Evolutionary conservation across 2,888 invertebrate species (phyloP).

Genomic region (Spilarctia lutea): DNA sequence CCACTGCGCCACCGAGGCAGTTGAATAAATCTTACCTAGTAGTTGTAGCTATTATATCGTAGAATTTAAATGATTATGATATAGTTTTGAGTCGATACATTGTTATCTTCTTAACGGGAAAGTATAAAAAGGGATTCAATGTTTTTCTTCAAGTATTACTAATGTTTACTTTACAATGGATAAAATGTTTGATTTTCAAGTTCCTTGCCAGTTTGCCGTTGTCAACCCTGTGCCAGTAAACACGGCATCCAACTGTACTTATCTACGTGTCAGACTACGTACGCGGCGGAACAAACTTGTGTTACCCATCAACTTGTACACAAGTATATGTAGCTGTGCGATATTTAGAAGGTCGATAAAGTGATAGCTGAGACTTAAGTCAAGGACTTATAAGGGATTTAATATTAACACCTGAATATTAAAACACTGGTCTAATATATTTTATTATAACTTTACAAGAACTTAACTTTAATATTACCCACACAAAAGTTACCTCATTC

Average conservation of each 20-base stretch:
- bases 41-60: neutral
- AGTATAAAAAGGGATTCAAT: neutral
- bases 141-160: neutral
- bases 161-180: neutral
- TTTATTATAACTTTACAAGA: no score
- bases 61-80: neutral
- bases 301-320: slow-evolving; percentile 42
- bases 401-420: neutral
- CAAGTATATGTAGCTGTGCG: slow-evolving; percentile 18
- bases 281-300: slow-evolving; percentile 58
- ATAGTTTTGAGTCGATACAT: neutral
- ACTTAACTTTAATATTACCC: no score
- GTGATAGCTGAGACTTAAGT: slow-evolving; percentile 5
- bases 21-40: neutral
- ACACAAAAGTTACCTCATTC: no score
- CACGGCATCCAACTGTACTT: slow-evolving; percentile 61
- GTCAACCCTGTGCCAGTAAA: slow-evolving; percentile 49
- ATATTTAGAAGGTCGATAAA: slow-evolving; percentile 16
- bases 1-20: no score
- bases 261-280: slow-evolving; percentile 45
- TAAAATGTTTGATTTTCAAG: neutral
- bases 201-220: neutral
- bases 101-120: neutral
- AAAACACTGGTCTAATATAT: neutral
- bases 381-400: slow-evolving; percentile 2